Conservation (phyloP, 2,113 vertebrate species). For the Oceanites oceanicus region DNA sequence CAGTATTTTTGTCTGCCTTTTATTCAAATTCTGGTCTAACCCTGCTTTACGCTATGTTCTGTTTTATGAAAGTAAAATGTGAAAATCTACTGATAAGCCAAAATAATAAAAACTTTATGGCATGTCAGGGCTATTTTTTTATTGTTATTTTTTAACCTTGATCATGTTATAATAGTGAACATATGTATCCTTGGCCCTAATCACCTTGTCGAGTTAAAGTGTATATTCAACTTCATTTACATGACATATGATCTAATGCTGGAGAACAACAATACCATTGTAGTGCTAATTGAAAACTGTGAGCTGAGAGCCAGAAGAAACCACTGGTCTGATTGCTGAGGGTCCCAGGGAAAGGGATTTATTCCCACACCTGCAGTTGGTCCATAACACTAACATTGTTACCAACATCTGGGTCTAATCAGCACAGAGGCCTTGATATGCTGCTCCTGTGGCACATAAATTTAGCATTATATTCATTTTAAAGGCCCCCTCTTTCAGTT, state of each 20-base stretch:
- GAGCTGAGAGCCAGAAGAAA: slow-evolving; percentile 77
- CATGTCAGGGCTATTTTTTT: slow-evolving; percentile 66
- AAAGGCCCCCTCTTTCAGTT: slow-evolving; percentile 75
- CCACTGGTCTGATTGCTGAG: slow-evolving; percentile 77
- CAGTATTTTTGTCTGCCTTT: slow-evolving; percentile 10
- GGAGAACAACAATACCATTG: slow-evolving; percentile 85
- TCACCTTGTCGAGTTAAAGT: slow-evolving; percentile 81
- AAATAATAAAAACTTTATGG: slow-evolving; percentile 77
- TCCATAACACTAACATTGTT: slow-evolving; percentile 86
- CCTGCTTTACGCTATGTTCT: slow-evolving; percentile 51
- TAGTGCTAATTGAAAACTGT: slow-evolving; percentile 79
- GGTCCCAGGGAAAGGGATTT: slow-evolving; percentile 75
- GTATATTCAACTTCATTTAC: slow-evolving; percentile 80
- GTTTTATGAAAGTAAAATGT: slow-evolving; percentile 75
- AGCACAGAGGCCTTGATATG: slow-evolving; percentile 76
- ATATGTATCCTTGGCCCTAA: slow-evolving; percentile 80
- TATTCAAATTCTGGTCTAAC: slow-evolving; percentile 31
- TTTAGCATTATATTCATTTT: slow-evolving; percentile 81
- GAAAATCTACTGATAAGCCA: slow-evolving; percentile 82
- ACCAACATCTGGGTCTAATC: slow-evolving; percentile 84
- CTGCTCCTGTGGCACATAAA: slow-evolving; percentile 82
- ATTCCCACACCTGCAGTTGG: slow-evolving; percentile 83
- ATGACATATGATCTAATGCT: slow-evolving; percentile 83
- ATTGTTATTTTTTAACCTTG: slow-evolving; percentile 71
- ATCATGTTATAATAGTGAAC: slow-evolving; percentile 78